Conservation (phyloP, 2,113 vertebrate genomes). For the Rhinopomastus cyanomelas region DNA sequence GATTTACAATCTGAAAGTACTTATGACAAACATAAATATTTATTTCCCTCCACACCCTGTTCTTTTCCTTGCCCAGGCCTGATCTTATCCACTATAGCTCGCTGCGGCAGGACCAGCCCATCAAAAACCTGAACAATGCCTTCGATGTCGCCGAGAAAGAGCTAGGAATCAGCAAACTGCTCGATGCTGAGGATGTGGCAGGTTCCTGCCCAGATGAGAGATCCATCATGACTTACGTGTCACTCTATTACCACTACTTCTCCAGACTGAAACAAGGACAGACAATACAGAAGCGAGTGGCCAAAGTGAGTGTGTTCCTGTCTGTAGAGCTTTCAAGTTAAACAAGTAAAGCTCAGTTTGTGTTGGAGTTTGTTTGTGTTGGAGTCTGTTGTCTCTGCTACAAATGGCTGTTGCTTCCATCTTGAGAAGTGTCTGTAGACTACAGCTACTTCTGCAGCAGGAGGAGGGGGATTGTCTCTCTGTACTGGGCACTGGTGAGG, state of each 20-base stretch:
- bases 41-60: neutral
- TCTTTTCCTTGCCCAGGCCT: slow-evolving; percentile 73
- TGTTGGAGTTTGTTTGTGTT: neutral
- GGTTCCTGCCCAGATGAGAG: slow-evolving; percentile 83
- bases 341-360: neutral
- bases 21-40: neutral
- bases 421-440: neutral
- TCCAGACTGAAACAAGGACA: slow-evolving; percentile 84
- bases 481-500: too few relatives aligned
- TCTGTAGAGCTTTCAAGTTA: neutral
- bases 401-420: neutral
- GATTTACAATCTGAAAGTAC: neutral
- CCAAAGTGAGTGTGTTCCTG: slow-evolving; percentile 74
- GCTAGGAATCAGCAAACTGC: slow-evolving; percentile 84
- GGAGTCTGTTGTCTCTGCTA: neutral
- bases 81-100: slow-evolving; percentile 84
- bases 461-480: too few relatives aligned
- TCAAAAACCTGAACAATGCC: slow-evolving; percentile 80
- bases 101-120: slow-evolving; percentile 67
- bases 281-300: slow-evolving; percentile 83
- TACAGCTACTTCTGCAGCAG: too few relatives aligned
- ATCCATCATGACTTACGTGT: slow-evolving; percentile 93
- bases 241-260: slow-evolving; percentile 90
- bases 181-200: slow-evolving; percentile 87
- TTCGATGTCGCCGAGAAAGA: slow-evolving; percentile 82